Evolutionary conservation across 2,888 invertebrate species (phyloP), one percentile per base, ranked within the genome.

Genomic region (Apodemia zela): DNA sequence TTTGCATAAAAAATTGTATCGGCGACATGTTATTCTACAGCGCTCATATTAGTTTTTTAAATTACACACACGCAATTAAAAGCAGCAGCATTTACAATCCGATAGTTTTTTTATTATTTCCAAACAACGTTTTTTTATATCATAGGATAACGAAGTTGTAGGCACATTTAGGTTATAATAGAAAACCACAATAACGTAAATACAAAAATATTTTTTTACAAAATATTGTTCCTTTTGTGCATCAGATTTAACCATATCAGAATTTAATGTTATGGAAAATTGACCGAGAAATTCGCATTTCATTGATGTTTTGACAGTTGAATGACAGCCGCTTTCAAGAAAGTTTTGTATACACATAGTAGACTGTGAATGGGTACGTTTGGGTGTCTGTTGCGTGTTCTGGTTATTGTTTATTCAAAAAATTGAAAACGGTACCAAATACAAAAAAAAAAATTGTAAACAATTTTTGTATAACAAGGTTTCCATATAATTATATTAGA

Each of bases 311-410:
- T 80, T 85, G 89, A 90, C 90, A 77, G 80, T 84, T 90, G 90
- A 89, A 80, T 88, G 91, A 91, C 90, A 87, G 81, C 80, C 80
- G 76, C 83, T 87, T 89, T 89, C 87, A 87, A 81, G 87, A 78
- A 76, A 78, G 78, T 80, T 84, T 84, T 81, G 82, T 74, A 79
- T 78, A 85, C 80, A 84, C 81, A n/a, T n/a, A 57, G 29, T 85
- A 71, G 80, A 84, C 81, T 77, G 67, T 68, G 67, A 67, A 69
- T 66, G 15, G 54, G 15, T 25, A 57, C 15, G 29, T 57, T 57
- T 25, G 13, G 21, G 54, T 25, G 25, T 21, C 5, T 57, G 21
- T 57, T 57, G 54, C 54, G 29, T 57, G 54, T 57, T 25, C 15
- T 15, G 15, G 15, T 57, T 29, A 57, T 57, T 57, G 21, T 57